Base-by-base conservation (phyloP, 2,797 vertebrate genomes). In the Megalops cyprinoides region DNA sequence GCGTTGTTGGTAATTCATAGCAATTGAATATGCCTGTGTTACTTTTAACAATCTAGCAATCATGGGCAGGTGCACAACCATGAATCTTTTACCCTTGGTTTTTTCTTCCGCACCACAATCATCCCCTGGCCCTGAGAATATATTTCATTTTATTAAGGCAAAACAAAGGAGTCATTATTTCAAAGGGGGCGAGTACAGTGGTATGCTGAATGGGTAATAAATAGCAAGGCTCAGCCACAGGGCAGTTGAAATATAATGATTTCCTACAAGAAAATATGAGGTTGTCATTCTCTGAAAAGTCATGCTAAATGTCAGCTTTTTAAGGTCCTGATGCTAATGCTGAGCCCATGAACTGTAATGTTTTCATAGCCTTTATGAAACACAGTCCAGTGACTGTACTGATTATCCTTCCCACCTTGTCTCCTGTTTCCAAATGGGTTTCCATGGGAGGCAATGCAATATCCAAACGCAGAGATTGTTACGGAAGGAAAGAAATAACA, bases 231-330 rank as follows among this genome's bases (percentile, higher is more conserved):
- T 96, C 97, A 97, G 98, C 97, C 97, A 99, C 96, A 96, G 97
- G 98, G 96, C 97, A 97, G 94, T 97, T 97, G 97, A 97, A 98
- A 98, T 98, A 97, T 98, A 99, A 99, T 99, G 97, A 98, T 97
- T 98, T 97, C 97, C 97, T 97, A 96, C 96, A 95, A 98, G 97
- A 98, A 99, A 96, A 98, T 98, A 99, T 97, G 97, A 98, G 96
- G 96, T 97, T 99, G 98, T 99, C 98, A 98, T 96, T 99, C 98
- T 99, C 97, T 96, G 96, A 99, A 99, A 99, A 99, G 98, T 99
- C 97, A 99, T 96, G 97, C 96, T 97, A 99, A 99, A 99, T 99
- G 98, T 98, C 97, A 99, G 96, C 97, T 96, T 98, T 96, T 99
- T 98, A 98, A 99, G 97, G 97, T 97, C 97, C 94, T 92, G 93